Base-by-base conservation (phyloP, 1,140 invertebrate genomes). In the Tetranychus urticae region DNA sequence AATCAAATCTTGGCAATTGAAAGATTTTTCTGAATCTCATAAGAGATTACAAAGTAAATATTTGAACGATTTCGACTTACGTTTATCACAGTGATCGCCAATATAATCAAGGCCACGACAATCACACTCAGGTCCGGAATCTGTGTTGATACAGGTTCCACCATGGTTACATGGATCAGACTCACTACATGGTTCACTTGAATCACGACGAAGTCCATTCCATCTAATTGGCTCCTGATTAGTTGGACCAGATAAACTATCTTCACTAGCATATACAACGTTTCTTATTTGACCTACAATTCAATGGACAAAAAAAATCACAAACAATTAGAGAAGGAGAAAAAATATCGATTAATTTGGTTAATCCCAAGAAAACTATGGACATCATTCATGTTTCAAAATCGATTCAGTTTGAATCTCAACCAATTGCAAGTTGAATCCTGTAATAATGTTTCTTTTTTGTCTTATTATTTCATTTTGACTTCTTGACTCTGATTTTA, bases 101-200 rank as follows among this genome's bases (percentile, higher is more conserved):
- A 90, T 85, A 72, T 85, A 94, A 70, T 92, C 86, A 10, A 86
- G 81, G 68, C 82, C 82, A 42, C 85, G 77, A 70, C 91, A 96
- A 72, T 96, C 88, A 76, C 91, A 97, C 68, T 87, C 81, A 47
- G 89, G 84, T 14, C 89, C 89, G 62, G 80, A 83, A 74, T 94
- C 89, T 6, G 88, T 92, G 61, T 84, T 88, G 73, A 93, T 89
- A 74, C 90, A 96, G 65, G 88, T 85, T 34, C 89, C 90, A 31
- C 84, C 86, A 69, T 96, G 86, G 71, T 88, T 82, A 74, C 90
- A 94, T 1, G 87, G 88, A 73, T 57, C 56, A 33, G 14, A 34
- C 13, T 57, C 35, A n/a, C 13, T 6, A 57, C 56, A 57, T 7
- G 56, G 14, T 23, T 45, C 39, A n/a, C 34, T 14, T n/a, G 35